Base-by-base conservation (phyloP, 2,113 vertebrate species). In the Chionis minor region DNA sequence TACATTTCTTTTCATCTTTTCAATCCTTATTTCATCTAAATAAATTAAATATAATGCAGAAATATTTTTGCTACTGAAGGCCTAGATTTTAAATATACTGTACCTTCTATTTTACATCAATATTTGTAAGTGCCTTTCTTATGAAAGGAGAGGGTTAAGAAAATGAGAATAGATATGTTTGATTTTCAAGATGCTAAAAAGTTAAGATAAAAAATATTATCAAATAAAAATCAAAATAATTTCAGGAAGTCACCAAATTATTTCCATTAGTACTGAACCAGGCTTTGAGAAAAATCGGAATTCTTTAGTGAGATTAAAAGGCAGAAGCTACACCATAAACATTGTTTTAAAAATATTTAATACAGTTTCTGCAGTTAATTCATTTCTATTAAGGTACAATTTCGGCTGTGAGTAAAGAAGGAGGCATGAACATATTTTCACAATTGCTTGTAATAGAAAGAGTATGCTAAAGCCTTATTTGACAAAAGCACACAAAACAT, bases 121-220 rank as follows among this genome's bases (percentile, higher is more conserved):
- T 85, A 92, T 71, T 40, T 81, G 4, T 61, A 40, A 51, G 35
- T 95, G 89, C 47, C 73, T 91, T 97, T 97, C 89, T 80, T 80
- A 47, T 81, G 66, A 95, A 92, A 74, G 26, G 32, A 94, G 74
- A 62, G 85, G 49, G 77, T 95, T 91, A 82, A 89, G 85, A 96
- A 95, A 16, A 56, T 24, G 16, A 90, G 49, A 93, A 67, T 8
- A 72, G 70, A n/a, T 72, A 58, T 10, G 2, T 38, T 90, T 96
- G 70, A 97, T 96, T 98, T 97, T 96, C 69, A 82, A 94, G 80
- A 70, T 74, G 81, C 30, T 94, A 71, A 84, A 88, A 86, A 91
- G 45, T 59, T 28, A 45, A 86, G 63, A 81, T 58, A 73, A 80
- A 75, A 97, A 96, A 93, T 95, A 74, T 72, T 44, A 30, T 30